Evolutionary conservation across 2,888 invertebrate genomes (phyloP).

Genomic region (Stenurella melanura): DNA sequence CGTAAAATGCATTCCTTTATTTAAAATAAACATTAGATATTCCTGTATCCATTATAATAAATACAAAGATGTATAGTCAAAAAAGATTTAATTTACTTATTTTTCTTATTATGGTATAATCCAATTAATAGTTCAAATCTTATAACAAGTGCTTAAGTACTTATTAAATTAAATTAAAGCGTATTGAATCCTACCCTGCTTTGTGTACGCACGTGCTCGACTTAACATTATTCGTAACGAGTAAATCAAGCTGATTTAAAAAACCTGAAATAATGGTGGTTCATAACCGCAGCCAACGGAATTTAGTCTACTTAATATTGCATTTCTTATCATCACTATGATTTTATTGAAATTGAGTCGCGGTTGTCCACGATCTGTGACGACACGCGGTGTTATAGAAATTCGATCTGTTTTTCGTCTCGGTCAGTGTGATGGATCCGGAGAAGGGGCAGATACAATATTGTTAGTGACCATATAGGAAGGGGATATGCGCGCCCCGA

Average conservation of each 20-base stretch:
- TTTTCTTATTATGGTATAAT: too few relatives aligned
- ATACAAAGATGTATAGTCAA: too few relatives aligned
- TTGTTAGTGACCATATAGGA: constrained; percentile 39
- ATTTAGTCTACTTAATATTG: constrained; percentile 69
- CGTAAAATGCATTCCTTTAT: too few relatives aligned
- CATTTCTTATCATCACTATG: constrained; percentile 60
- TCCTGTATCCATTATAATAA: too few relatives aligned
- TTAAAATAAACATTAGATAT: too few relatives aligned
- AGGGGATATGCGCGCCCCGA: constrained; percentile 27
- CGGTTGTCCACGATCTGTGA: constrained; percentile 57
- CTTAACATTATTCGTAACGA: background rate
- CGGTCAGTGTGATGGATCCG: constrained; percentile 65
- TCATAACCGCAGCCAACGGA: constrained; percentile 49
- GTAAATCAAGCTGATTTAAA: background rate
- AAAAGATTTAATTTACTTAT: too few relatives aligned
- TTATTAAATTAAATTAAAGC: background rate
- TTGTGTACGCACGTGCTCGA: background rate
- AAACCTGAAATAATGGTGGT: background rate
- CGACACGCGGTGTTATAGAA: constrained; percentile 65
- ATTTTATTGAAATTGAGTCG: constrained; percentile 48
- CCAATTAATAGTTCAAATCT: too few relatives aligned
- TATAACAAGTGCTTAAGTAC: too few relatives aligned
- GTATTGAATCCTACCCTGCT: constrained; percentile 4
- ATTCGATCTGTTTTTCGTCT: constrained; percentile 68
- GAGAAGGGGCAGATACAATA: constrained; percentile 50